A percentile compares a stretch with the other conserved stretches of the same genome.
These are phyloP conservation scores for Auanema sp. DNA, from an alignment of 2,888 invertebrate genomes.

Conservation along the genomic window DNA sequence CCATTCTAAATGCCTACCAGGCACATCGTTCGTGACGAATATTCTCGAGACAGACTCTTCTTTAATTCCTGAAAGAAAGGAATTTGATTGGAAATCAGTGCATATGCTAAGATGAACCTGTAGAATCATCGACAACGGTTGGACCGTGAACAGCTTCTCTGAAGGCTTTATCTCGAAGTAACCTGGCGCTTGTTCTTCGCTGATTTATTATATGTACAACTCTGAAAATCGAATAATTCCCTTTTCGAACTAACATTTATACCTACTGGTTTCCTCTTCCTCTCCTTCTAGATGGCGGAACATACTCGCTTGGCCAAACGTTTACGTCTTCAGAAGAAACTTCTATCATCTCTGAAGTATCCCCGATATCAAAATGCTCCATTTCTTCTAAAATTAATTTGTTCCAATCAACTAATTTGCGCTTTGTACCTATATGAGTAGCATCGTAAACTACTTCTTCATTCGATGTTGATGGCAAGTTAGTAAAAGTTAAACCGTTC, in stretches of 20 bases:
- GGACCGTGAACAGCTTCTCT: background rate
- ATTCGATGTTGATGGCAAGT: background rate
- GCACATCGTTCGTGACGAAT: slow-evolving; percentile 29
- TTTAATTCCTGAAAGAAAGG: background rate
- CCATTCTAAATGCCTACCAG: slow-evolving; percentile 37
- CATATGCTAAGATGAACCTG: background rate
- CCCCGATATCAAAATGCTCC: slow-evolving; percentile 38
- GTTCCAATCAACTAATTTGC: background rate
- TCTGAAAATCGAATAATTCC: background rate
- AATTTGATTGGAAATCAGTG: background rate
- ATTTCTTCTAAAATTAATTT: slow-evolving; percentile 31
- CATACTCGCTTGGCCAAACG: slow-evolving; percentile 4
- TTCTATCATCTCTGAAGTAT: slow-evolving; percentile 24
- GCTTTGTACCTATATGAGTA: slow-evolving; percentile 12
- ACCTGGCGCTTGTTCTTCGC: too few species aligned
- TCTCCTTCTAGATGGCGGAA: background rate
- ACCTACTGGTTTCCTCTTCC: slow-evolving; percentile 5
- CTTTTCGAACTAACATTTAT: background rate
- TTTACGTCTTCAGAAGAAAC: slow-evolving; percentile 28
- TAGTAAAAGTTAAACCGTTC: too few species aligned
- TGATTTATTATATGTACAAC: slow-evolving; percentile 8
- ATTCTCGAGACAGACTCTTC: slow-evolving; percentile 22
- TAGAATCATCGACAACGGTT: background rate
- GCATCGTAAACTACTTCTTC: slow-evolving; percentile 20
- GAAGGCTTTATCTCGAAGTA: background rate